A percentile compares a stretch with the other conserved stretches of the same genome.
Conservation (phyloP, 2,888 invertebrate genomes). For the Dorcus parallelipipedus region DNA sequence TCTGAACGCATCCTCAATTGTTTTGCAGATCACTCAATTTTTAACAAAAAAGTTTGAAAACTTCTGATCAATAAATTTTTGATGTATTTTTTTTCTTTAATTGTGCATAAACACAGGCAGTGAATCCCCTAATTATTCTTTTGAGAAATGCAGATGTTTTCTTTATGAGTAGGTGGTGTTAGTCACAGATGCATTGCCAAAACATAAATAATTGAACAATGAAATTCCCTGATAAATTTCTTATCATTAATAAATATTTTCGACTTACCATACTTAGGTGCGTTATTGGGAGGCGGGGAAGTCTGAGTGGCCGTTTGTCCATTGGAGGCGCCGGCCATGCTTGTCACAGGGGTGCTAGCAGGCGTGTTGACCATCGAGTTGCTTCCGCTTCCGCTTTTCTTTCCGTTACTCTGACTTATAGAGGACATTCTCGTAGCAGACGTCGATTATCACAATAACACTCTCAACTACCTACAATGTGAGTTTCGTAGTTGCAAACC, state of each 20-base stretch:
- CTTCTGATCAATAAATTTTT: too few relatives aligned
- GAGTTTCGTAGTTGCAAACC: neutral
- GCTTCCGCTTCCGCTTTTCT: slow-evolving; percentile 38
- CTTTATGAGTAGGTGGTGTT: too few relatives aligned
- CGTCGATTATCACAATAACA: slow-evolving; percentile 10
- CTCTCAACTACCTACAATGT: slow-evolving; percentile 12
- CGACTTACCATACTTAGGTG: slow-evolving; percentile 52
- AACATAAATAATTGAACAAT: neutral
- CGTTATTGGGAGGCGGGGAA: slow-evolving; percentile 47
- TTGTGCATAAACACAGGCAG: neutral
- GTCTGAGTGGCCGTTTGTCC: slow-evolving; percentile 37
- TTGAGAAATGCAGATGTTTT: too few relatives aligned
- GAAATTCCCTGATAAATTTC: neutral
- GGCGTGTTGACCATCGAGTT: slow-evolving; percentile 45
- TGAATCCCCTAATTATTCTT: too few relatives aligned
- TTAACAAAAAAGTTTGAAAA: too few relatives aligned
- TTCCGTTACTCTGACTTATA: slow-evolving; percentile 37
- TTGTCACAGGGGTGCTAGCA: slow-evolving; percentile 44
- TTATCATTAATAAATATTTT: neutral
- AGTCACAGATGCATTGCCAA: neutral
- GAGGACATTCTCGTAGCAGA: slow-evolving; percentile 29
- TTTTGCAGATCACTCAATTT: too few relatives aligned
- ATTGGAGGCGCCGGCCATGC: slow-evolving; percentile 36
- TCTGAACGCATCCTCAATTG: too few relatives aligned
- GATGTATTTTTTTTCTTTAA: too few relatives aligned